Evolutionary conservation across 2,113 vertebrate genomes (phyloP).

Genomic region (Lycocorax pyrrhopterus): DNA sequence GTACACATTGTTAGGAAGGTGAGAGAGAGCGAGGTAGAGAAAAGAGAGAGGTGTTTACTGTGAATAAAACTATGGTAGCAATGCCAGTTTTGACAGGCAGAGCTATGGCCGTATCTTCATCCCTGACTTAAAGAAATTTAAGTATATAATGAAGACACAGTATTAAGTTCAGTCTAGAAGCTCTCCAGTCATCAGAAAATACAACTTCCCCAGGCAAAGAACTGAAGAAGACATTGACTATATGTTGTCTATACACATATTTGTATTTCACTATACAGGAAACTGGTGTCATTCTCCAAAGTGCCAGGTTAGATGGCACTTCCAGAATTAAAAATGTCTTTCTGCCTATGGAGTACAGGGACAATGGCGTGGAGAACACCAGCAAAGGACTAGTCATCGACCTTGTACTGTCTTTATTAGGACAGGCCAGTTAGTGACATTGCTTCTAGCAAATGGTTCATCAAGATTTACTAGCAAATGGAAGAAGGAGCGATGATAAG

Average conservation of each 20-base stretch:
- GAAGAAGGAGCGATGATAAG: background rate
- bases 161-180: background rate
- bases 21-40: background rate
- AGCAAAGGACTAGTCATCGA: background rate
- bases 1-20: background rate
- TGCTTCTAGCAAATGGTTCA: background rate
- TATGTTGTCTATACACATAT: background rate
- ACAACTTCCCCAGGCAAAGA: background rate
- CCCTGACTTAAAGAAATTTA: background rate
- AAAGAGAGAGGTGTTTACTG: background rate
- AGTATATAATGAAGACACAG: background rate
- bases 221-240: background rate
- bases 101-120: background rate
- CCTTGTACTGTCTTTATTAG: background rate
- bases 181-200: background rate
- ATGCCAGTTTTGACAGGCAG: background rate
- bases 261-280: background rate
- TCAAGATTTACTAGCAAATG: background rate
- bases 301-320: background rate
- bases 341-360: background rate
- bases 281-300: background rate
- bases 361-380: background rate
- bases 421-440: background rate
- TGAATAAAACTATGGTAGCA: background rate
- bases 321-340: background rate